Base-by-base conservation (phyloP, 2,888 invertebrate species). In the Kuschelorhynchus macadamiae region DNA sequence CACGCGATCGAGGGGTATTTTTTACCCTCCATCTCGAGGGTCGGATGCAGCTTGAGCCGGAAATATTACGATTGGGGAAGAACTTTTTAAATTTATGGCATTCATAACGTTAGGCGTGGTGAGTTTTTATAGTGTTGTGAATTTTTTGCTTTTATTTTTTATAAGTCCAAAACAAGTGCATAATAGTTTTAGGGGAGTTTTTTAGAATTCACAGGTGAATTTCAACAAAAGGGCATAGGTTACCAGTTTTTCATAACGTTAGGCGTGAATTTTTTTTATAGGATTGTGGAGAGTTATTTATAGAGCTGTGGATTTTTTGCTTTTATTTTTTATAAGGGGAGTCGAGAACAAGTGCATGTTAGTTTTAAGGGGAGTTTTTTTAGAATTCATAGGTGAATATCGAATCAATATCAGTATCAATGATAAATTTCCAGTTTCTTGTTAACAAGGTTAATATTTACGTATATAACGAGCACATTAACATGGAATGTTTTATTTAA, bases 1-100 rank as follows among this genome's bases (percentile, higher is more conserved):
- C 62, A 41, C 55, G 62, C 52, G 47, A 64, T 49, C 57, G 65
- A 52, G 52, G 65, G 59, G 42, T 52, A 42, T 50, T 56, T 64
- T 65, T 65, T 59, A 42, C 47, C 59, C 52, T 41, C 47, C 14
- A n/a, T 53, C 46, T 41, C 11, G 14, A 33, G 57, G 50, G 50
- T 33, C 49, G 49, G 64, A 50, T 65, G 63, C 63, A 64, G 63
- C 63, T 56, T 47, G 32, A 41, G 46, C 46, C 44, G 62, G 62
- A 53, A 62, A 62, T 47, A 62, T 62, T 53, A 44, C 46, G 21
- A 33, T 36, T 42, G 36, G 53, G 53, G 32, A 14, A 39, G 52
- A 18, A 41, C 50, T 61, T 50, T 61, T 55, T 55, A 36, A 63
- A 53, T 63, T 55, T 33, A 46, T 12, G 4, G 11, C 36, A n/a